Base-by-base conservation (phyloP, 92 coral and sea anemone species). In the Umimayanthus chanpuru region DNA sequence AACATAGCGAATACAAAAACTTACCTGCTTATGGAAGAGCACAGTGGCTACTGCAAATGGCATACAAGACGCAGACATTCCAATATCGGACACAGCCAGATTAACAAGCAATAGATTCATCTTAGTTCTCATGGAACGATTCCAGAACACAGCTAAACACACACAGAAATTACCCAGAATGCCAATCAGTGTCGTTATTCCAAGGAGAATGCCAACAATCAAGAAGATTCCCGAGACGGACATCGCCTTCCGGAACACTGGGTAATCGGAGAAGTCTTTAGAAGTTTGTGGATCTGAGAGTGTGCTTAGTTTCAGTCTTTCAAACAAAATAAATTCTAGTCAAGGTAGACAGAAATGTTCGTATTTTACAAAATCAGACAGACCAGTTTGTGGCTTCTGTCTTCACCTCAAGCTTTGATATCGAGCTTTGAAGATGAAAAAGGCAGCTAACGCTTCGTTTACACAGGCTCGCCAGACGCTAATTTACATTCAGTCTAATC, bases 1-100 rank as follows among this genome's bases (percentile, higher is more conserved):
- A 18, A 61, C n/a, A 61, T 14, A 56, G 25, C 58, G 16, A 53
- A 12, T 53, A 0, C 20, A 25, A 29, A 12, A 28, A 53, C 73
- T 4, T 39, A 43, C 56, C 70, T 53, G 85, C 80, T 81, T 87
- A 92, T 98, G 96, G 71, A 96, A 94, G 21, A 96, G 88, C 18
- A 96, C 98, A 4, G 96, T 94, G 11, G 99, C 96, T 2, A 96
- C 95, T 9, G 99, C 99, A 86, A 96, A 96, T 5, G 99, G 99
- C 94, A 96, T 95, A 82, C 99, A 94, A 2, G 99, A 96, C 30
- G 98, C 98, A 47, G 98, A 95, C 96, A 96, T 95, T 2, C 99
- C 99, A 77, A 96, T 94, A 91, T 96, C 99, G 44, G 99, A 93
- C 15, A 96, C 86, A 40, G 99, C 99, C 65, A 96, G 89, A 78